Base-by-base conservation (phyloP, 2,888 invertebrate species). In the Sphecodes monilicornis region DNA sequence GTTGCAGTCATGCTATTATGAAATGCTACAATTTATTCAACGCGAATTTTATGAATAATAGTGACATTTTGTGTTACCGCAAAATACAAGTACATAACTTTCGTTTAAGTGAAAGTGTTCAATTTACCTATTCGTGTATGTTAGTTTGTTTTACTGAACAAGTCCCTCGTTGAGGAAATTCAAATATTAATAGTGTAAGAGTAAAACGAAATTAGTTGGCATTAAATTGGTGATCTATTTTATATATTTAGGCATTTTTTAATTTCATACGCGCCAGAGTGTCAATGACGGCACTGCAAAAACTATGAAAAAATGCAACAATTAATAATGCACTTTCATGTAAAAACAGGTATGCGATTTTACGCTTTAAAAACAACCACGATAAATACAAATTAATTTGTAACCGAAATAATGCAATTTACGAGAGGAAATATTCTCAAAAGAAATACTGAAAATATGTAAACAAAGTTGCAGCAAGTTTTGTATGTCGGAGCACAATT, bases 401-500 rank as follows among this genome's bases (percentile, higher is more conserved):
- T 77, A 57, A 76, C 64, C 18, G 6, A 64, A 69, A 36, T 60
- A 50, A 82, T 70, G 32, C 11, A 69, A 43, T 36, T 78, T 76
- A 57, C 10, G 13, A 32, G 18, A 46, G 32, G 22, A 60, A 39
- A 72, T 68, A 66, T 32, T 39, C 70, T 54, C 66, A n/a, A 54
- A 13, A 13, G 32, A 26, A 50, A 50, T 78, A 78, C 8, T 22
- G n/a, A 72, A 68, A 29, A 41, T 60, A 26, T 36, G 36, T 69
- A 18, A 75, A 69, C 29, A 71, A 78, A 32, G 54, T 82, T 36
- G 73, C 82, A 74, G 64, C 39, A 66, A 75, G 54, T 84, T 82
- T 84, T 84, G 22, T 75, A 84, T 75, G 75, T 82, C 64, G 29
- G 29, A 79, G 84, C 84, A 85, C 79, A 85, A 84, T 76, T 73